Base-by-base conservation (phyloP, 2,888 invertebrate species). In the Tanytarsus gracilentus region DNA sequence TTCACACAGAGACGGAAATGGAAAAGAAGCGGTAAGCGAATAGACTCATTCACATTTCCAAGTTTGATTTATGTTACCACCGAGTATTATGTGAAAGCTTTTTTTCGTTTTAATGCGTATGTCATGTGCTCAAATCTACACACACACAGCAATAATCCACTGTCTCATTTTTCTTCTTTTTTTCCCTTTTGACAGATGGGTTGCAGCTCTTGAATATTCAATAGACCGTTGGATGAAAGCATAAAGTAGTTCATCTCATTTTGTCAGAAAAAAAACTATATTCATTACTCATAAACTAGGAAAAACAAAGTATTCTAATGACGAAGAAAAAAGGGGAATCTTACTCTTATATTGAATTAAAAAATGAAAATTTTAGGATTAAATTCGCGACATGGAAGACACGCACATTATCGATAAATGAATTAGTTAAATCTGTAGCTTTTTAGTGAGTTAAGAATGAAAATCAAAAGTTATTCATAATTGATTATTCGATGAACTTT, bases 201-300 rank as follows among this genome's bases (percentile, higher is more conserved):
- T 94, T 72, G 90, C 93, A 63, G 93, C 93, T 63, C 75, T 94
- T 70, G 94, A 94, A 73, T 94, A 92, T 72, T 93, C 94, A 62
- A 94, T 95, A 76, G 93, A 94, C 74, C 82, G 92, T 67, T 95
- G 94, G 88, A 83, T 88, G 77, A 88, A 87, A 75, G 85, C 87
- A 67, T 82, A 82, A 77, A 30, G n/a, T n/a, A n/a, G n/a, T n/a
- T n/a, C n/a, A n/a, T n/a, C n/a, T n/a, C n/a, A n/a, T n/a, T n/a
- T n/a, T n/a, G n/a, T n/a, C n/a, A n/a, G n/a, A n/a, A n/a, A n/a
- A n/a, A n/a, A n/a, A n/a, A n/a, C n/a, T n/a, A n/a, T n/a, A n/a
- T n/a, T n/a, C n/a, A n/a, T n/a, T n/a, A n/a, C n/a, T n/a, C n/a
- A 55, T 14, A 40, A 44, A 44, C 18, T 44, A 21, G 44, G 21